Conservation (phyloP, 2,888 invertebrate species). For the Trissolcus japonicus region DNA sequence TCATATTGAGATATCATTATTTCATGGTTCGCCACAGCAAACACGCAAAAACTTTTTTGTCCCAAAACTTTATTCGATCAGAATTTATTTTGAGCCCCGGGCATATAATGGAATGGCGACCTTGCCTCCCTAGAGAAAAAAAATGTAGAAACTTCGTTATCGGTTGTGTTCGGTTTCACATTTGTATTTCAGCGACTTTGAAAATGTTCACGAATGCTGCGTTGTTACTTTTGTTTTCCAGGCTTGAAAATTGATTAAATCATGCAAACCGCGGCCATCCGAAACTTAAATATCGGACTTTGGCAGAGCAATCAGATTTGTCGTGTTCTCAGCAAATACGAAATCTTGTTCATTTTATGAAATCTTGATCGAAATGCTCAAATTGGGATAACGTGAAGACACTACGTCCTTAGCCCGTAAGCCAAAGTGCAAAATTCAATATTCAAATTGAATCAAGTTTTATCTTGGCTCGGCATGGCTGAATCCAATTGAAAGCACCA, state of each 20-base stretch:
- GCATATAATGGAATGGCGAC: too few relatives aligned
- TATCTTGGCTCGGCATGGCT: conserved; percentile 51
- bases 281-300: conserved; percentile 23
- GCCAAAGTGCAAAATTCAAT: conserved; percentile 55
- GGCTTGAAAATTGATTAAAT: conserved; percentile 7
- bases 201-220: neutral
- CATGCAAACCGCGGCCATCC: neutral
- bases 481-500: conserved; percentile 56
- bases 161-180: neutral
- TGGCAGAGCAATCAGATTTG: conserved; percentile 31
- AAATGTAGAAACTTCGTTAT: too few relatives aligned
- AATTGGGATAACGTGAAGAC: conserved; percentile 49
- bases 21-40: too few relatives aligned
- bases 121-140: too few relatives aligned
- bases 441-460: conserved; percentile 57
- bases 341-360: conserved; percentile 45
- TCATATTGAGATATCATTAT: conserved; percentile 1
- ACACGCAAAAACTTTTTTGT: too few relatives aligned
- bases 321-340: conserved; percentile 38
- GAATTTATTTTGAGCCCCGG: too few relatives aligned
- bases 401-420: conserved; percentile 49
- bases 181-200: too few relatives aligned
- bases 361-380: conserved; percentile 39
- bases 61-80: too few relatives aligned
- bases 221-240: neutral